These are phyloP conservation scores for Aphyosemion australe DNA, from an alignment of 2,113 vertebrate species.

Conservation along the genomic window DNA sequence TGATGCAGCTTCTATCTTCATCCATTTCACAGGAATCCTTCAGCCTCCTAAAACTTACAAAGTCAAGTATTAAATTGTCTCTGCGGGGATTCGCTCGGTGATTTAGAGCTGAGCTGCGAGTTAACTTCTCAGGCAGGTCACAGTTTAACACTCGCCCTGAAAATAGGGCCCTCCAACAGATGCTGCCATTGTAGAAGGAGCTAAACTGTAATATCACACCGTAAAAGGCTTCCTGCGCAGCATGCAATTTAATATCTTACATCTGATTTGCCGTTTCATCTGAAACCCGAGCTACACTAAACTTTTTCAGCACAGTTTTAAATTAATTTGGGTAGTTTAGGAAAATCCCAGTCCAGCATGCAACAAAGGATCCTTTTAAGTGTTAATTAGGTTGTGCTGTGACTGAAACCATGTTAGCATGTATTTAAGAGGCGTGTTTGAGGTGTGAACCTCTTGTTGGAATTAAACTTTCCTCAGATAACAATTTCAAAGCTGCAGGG, in stretches of 20 bases:
- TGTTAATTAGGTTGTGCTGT: conserved; percentile 3
- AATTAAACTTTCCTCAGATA: conserved; percentile 24
- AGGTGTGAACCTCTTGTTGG: conserved; percentile 26
- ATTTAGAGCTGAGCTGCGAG: conserved; percentile 41
- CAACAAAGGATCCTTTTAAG: not conserved
- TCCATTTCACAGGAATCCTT: conserved; percentile 16
- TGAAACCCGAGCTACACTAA: not conserved
- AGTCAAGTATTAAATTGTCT: conserved; percentile 51
- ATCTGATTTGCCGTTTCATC: conserved; percentile 5
- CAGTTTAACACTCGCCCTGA: conserved; percentile 43
- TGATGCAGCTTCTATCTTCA: conserved; percentile 18
- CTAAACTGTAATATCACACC: conserved; percentile 12
- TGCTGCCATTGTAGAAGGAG: conserved; percentile 7
- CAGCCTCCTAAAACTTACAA: conserved; percentile 32
- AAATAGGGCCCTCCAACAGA: conserved; percentile 29
- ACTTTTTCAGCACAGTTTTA: not conserved
- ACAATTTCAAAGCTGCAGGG: not conserved
- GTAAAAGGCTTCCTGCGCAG: not conserved
- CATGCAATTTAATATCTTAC: not conserved
- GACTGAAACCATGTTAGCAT: not conserved
- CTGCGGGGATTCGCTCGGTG: conserved; percentile 18
- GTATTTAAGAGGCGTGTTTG: conserved; percentile 37
- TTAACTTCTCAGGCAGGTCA: conserved; percentile 49
- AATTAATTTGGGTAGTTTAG: not conserved
- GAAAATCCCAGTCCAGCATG: not conserved